phyloP scores from a whole-genome alignment of 2,113 vertebrate genomes.

The Cryptotis parvus region DNA sequence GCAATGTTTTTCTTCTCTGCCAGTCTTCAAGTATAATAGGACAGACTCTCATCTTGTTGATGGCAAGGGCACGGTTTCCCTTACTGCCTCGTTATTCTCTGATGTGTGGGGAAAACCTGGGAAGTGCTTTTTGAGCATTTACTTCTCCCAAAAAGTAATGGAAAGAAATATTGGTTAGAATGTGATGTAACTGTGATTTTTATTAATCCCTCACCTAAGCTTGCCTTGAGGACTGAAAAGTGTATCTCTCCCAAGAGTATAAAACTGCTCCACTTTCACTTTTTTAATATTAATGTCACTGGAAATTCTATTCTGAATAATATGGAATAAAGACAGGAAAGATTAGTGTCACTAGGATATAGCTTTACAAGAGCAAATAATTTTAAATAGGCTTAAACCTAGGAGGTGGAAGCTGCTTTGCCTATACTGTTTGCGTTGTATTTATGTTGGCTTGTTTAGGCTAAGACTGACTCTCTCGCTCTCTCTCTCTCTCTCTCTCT shows the following conservation, averaged over 20 bases:
- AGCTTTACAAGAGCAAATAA: slow-evolving; percentile 65
- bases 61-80: slow-evolving; percentile 40
- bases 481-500: too few relatives aligned
- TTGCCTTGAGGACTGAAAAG: slow-evolving; percentile 59
- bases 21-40: slow-evolving; percentile 65
- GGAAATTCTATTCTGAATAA: slow-evolving; percentile 67
- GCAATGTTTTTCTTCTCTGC: slow-evolving; percentile 54
- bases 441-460: slow-evolving; percentile 51
- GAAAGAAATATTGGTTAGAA: slow-evolving; percentile 51
- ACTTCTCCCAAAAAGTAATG: slow-evolving; percentile 37
- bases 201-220: slow-evolving; percentile 63
- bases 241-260: slow-evolving; percentile 45
- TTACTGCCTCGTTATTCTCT: slow-evolving; percentile 39
- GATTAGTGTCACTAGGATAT: slow-evolving; percentile 70
- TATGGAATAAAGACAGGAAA: slow-evolving; percentile 68
- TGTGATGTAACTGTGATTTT: slow-evolving; percentile 59
- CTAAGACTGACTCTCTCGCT: not conserved
- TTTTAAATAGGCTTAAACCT: slow-evolving; percentile 74
- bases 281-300: slow-evolving; percentile 72
- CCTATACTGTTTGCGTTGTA: slow-evolving; percentile 20
- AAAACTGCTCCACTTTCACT: slow-evolving; percentile 52
- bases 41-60: slow-evolving; percentile 30
- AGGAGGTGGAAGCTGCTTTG: slow-evolving; percentile 47
- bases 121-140: slow-evolving; percentile 57
- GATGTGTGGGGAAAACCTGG: slow-evolving; percentile 24